A percentile compares a stretch with the other conserved stretches of the same genome.
Evolutionary conservation across 1,140 invertebrate genomes (phyloP).

Genomic region (Elysia chlorotica): DNA sequence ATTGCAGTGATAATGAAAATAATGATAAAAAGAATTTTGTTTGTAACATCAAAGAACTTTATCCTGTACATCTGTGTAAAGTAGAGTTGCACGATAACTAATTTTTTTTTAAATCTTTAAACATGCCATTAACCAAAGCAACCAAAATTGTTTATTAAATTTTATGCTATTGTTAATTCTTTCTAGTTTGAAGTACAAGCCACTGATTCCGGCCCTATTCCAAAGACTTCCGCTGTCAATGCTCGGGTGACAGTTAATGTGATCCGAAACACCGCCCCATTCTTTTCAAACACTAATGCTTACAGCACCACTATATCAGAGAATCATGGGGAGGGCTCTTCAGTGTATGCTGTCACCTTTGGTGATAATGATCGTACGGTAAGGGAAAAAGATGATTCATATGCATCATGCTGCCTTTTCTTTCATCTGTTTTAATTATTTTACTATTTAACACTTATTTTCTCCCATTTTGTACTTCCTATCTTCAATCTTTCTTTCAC

Average conservation of each 20-base stretch:
- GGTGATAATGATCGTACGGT: constrained; percentile 35
- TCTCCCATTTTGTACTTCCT: too few relatives aligned
- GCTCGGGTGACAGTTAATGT: constrained; percentile 82
- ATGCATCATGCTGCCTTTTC: neutral
- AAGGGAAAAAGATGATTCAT: constrained; percentile 20
- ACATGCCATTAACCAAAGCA: neutral
- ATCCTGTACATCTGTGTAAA: too few relatives aligned
- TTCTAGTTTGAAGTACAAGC: constrained; percentile 5
- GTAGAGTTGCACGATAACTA: too few relatives aligned
- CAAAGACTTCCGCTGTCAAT: neutral
- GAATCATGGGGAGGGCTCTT: constrained; percentile 18
- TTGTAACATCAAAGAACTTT: too few relatives aligned
- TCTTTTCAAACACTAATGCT: constrained; percentile 29
- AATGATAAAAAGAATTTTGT: too few relatives aligned
- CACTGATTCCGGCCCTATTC: too few relatives aligned
- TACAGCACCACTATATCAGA: constrained; percentile 53
- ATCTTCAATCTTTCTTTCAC: too few relatives aligned
- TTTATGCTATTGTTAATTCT: neutral
- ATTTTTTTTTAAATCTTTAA: neutral
- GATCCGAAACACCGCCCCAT: constrained; percentile 72
- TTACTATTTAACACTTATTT: too few relatives aligned
- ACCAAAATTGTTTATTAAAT: too few relatives aligned
- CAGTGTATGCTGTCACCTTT: constrained; percentile 32
- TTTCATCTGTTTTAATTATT: too few relatives aligned
- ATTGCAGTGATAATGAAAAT: too few relatives aligned